Evolutionary conservation across 2,888 invertebrate genomes (phyloP).

Genomic region (Cephus pygmeus): DNA sequence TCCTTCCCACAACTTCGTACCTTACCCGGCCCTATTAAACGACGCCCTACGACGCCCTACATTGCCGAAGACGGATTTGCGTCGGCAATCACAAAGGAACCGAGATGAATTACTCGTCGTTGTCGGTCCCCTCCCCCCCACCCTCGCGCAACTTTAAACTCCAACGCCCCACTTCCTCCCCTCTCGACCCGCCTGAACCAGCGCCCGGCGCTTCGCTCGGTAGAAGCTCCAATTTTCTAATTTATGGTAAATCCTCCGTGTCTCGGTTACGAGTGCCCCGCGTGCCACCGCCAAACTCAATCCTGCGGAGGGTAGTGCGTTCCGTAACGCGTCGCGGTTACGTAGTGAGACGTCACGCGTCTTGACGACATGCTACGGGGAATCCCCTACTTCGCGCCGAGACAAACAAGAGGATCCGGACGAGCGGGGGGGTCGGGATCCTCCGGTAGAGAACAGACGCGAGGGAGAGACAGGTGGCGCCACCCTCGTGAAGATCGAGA

Average conservation of each 20-base stretch:
- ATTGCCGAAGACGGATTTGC: constrained; percentile 6
- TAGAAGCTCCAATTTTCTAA: constrained; percentile 22
- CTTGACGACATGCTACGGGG: constrained; percentile 16
- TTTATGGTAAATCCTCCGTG: constrained; percentile 21
- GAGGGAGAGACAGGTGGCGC: constrained; percentile 1
- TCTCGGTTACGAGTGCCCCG: too few relatives aligned
- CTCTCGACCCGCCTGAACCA: not conserved
- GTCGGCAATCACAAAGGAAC: constrained; percentile 11
- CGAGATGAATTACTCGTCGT: constrained; percentile 39
- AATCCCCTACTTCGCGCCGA: constrained; percentile 12
- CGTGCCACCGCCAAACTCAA: too few relatives aligned
- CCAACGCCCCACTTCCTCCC: not conserved
- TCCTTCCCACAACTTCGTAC: constrained; percentile 4
- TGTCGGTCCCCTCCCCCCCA: constrained; percentile 29
- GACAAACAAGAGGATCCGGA: constrained; percentile 13
- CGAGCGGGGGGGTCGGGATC: constrained; percentile 8
- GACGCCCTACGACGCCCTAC: too few relatives aligned
- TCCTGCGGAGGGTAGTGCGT: too few relatives aligned
- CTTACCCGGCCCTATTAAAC: not conserved
- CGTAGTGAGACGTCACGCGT: not conserved
- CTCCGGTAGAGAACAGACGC: constrained; percentile 11
- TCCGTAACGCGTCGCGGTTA: too few relatives aligned
- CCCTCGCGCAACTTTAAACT: not conserved
- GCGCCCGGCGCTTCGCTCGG: not conserved
- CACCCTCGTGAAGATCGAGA: too few relatives aligned